Evolutionary conservation across 1,140 invertebrate species (phyloP).

Genomic region (Neodiprion lecontei): DNA sequence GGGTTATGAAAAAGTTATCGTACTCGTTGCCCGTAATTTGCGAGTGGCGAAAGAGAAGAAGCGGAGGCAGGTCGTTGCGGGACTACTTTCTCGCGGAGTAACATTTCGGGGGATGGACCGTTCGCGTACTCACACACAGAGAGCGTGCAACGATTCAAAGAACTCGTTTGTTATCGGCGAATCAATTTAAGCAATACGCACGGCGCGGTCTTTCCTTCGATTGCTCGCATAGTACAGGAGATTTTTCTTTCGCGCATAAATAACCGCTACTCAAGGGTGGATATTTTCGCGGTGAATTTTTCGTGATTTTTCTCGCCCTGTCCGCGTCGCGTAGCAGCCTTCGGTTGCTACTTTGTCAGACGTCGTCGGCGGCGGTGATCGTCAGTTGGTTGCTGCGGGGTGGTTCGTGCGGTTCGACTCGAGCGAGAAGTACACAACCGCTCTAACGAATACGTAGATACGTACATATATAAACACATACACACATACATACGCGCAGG

Average conservation of each 20-base stretch:
- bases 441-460: constrained; percentile 32
- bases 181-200: neutral
- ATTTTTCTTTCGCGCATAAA: too few species aligned
- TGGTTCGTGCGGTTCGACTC: constrained; percentile 25
- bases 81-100: constrained; percentile 48
- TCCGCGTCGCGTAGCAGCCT: too few species aligned
- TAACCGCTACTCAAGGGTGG: too few species aligned
- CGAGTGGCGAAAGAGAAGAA: neutral
- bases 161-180: too few species aligned
- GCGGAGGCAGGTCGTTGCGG: constrained; percentile 18
- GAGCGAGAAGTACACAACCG: constrained; percentile 33
- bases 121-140: neutral
- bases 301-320: too few species aligned
- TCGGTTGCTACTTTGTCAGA: too few species aligned
- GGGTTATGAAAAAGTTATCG: too few species aligned
- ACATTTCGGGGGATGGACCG: constrained; percentile 22
- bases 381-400: constrained; percentile 30
- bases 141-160: too few species aligned
- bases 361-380: too few species aligned
- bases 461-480: constrained; percentile 28
- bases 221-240: too few species aligned
- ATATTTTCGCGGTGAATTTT: too few species aligned
- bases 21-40: neutral
- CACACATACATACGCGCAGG: constrained; percentile 24
- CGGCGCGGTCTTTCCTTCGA: neutral